Evolutionary conservation across 2,888 invertebrate species (phyloP).

Genomic region (Chrysolina oricalcia): DNA sequence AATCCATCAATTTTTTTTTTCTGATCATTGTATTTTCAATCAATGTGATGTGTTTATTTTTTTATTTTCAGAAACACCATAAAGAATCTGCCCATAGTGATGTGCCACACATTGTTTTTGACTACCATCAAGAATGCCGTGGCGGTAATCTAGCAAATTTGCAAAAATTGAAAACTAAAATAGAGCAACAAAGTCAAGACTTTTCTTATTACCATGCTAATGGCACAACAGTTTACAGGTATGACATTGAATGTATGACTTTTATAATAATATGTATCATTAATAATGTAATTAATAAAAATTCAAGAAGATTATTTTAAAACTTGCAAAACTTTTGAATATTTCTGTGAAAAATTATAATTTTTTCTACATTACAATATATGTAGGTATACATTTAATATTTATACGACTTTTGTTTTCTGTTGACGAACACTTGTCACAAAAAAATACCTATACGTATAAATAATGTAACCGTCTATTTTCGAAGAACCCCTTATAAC

Average conservation of each 20-base stretch:
- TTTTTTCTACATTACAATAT: no score
- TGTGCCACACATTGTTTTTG: constrained; percentile 92
- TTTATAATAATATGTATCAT: not conserved
- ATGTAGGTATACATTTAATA: no score
- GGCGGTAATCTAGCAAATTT: constrained; percentile 88
- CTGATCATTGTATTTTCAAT: no score
- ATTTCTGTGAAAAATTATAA: not conserved
- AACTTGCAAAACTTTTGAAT: constrained; percentile 64
- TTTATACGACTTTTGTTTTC: no score
- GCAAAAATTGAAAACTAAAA: constrained; percentile 85
- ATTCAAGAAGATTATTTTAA: no score
- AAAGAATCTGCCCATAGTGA: constrained; percentile 86
- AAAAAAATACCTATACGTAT: no score
- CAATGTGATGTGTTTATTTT: constrained; percentile 5
- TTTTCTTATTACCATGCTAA: constrained; percentile 77
- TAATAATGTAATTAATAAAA: no score
- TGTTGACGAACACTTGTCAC: no score
- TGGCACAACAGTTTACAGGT: constrained; percentile 70
- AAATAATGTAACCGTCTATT: no score
- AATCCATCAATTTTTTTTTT: no score
- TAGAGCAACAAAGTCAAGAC: constrained; percentile 78
- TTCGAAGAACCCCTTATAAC: no score
- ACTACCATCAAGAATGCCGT: constrained; percentile 96
- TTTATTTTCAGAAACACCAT: constrained; percentile 80
- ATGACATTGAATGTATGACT: constrained; percentile 54